Evolutionary conservation across 2,888 invertebrate genomes (phyloP).

Genomic region (Dioctria rufipes): DNA sequence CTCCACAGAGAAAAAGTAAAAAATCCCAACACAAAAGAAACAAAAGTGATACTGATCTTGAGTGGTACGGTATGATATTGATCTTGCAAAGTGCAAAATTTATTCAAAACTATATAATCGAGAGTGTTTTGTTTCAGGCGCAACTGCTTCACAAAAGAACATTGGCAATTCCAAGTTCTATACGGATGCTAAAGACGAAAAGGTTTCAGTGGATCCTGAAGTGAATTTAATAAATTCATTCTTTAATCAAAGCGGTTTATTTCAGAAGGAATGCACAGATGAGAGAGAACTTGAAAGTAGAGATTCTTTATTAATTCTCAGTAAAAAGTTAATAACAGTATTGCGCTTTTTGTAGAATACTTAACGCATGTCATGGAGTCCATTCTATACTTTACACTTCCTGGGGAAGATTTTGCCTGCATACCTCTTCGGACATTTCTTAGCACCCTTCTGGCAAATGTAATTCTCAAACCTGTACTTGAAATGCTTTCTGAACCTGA

Average conservation of each 20-base stretch:
- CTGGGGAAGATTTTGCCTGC: constrained; percentile 62
- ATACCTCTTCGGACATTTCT: constrained; percentile 61
- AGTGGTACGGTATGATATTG: constrained; percentile 72
- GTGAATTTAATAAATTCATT: constrained; percentile 60
- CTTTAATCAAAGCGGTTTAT: constrained; percentile 60
- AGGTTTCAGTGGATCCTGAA: constrained; percentile 59
- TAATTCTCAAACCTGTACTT: constrained; percentile 60
- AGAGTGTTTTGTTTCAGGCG: constrained; percentile 10
- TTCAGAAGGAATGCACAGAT: constrained; percentile 60
- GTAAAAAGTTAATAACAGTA: background rate
- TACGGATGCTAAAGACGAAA: constrained; percentile 58
- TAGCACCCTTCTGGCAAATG: constrained; percentile 60
- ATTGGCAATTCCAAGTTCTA: constrained; percentile 62
- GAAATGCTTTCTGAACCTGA: constrained; percentile 62
- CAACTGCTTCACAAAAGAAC: constrained; percentile 56
- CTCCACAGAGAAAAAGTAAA: constrained; percentile 64
- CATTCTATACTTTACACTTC: constrained; percentile 60
- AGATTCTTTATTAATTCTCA: background rate
- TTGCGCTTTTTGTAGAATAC: constrained; percentile 56
- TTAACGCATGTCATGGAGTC: constrained; percentile 61
- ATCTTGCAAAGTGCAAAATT: background rate
- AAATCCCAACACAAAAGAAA: constrained; percentile 78
- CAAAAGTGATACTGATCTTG: constrained; percentile 82
- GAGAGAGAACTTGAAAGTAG: constrained; percentile 60
- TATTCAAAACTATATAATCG: background rate